These are phyloP conservation scores for Colaptes auratus DNA, from an alignment of 2,113 vertebrate species.

Conservation along the genomic window DNA sequence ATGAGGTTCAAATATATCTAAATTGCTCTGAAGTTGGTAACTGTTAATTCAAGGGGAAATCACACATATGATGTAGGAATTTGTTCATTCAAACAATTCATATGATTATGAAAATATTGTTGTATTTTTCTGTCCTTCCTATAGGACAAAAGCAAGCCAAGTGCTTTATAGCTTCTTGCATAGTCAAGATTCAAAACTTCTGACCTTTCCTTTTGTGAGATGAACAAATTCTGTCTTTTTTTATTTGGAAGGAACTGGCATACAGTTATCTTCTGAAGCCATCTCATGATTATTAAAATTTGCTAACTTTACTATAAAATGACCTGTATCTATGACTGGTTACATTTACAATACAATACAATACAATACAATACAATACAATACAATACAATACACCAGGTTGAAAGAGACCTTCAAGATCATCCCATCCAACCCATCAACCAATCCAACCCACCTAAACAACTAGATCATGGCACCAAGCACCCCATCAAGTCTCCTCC, in stretches of 20 bases:
- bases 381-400: too few species aligned
- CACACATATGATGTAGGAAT: neutral
- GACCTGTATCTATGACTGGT: neutral
- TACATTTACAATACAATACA: too few species aligned
- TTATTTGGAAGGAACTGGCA: neutral
- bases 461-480: too few species aligned
- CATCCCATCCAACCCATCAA: too few species aligned
- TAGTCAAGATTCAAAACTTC: neutral
- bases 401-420: too few species aligned
- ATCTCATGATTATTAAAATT: neutral
- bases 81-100: neutral
- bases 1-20: neutral
- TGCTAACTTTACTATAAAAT: neutral
- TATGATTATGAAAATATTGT: neutral
- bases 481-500: too few species aligned
- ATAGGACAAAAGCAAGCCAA: neutral
- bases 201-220: neutral
- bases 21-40: neutral
- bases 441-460: too few species aligned
- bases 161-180: neutral
- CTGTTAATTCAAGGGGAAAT: neutral
- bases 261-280: neutral
- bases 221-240: neutral
- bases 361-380: too few species aligned
- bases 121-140: neutral